A percentile compares a stretch with the other conserved stretches of the same genome.
These are phyloP conservation scores for Dicranocentrus wangi DNA, from an alignment of 2,888 invertebrate species.

Conservation along the genomic window DNA sequence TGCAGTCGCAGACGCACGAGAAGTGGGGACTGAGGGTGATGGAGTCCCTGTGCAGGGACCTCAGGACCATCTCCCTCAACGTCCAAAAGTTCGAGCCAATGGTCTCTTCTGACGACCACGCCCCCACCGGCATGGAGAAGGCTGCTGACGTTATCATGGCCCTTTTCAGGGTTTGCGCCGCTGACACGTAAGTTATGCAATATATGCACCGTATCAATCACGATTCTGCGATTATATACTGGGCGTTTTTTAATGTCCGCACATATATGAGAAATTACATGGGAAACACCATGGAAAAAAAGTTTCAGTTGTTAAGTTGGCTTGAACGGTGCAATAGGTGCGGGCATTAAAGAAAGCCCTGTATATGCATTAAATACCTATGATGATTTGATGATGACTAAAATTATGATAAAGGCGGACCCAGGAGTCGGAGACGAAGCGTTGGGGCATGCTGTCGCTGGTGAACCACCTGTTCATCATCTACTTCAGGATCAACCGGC, in stretches of 20 bases:
- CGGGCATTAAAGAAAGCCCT: no score
- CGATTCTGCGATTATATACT: no score
- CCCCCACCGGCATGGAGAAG: constrained; percentile 74
- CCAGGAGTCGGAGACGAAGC: constrained; percentile 92
- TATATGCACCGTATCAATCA: no score
- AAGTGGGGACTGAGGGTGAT: constrained; percentile 98
- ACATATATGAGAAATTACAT: no score
- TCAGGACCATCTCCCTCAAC: constrained; percentile 87
- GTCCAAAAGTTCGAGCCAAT: constrained; percentile 80
- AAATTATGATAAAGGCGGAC: constrained; percentile 79
- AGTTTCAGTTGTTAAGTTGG: no score
- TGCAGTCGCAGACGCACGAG: constrained; percentile 92
- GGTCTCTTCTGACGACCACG: constrained; percentile 75
- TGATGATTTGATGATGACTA: no score
- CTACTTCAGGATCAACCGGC: constrained; percentile 93
- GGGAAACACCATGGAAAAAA: no score
- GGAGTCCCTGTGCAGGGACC: constrained; percentile 90
- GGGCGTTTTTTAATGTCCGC: no score
- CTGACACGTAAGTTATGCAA: constrained; percentile 85
- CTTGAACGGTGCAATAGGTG: no score
- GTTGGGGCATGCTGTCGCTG: constrained; percentile 95
- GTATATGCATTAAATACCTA: no score
- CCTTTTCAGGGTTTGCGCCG: constrained; percentile 95
- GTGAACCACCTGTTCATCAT: constrained; percentile 98
- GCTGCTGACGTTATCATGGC: constrained; percentile 94